A percentile compares a stretch with the other conserved stretches of the same genome.
phyloP scores from a whole-genome alignment of 2,113 vertebrate genomes.

The Mionectes macconnelli region DNA sequence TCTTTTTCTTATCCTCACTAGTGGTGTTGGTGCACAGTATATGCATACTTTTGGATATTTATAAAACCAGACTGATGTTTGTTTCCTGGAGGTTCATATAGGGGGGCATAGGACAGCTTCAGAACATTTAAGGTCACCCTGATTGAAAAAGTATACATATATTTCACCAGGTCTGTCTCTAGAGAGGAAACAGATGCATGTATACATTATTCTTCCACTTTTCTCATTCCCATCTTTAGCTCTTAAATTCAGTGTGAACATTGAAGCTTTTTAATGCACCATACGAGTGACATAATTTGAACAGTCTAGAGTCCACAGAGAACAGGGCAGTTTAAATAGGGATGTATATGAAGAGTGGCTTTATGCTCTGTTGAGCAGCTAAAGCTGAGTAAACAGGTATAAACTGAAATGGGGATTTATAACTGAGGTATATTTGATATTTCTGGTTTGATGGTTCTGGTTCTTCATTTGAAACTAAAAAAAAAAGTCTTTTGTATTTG shows the following conservation, averaged over 20 bases:
- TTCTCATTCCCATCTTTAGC: background rate
- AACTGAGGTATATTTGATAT: background rate
- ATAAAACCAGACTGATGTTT: background rate
- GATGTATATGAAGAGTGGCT: background rate
- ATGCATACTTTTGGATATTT: background rate
- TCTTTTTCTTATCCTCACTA: background rate
- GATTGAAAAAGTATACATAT: background rate
- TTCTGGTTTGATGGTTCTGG: background rate
- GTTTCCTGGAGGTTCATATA: background rate
- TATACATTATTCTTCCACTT: background rate
- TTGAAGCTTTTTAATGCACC: background rate
- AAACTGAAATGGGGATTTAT: background rate
- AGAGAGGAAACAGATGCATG: background rate
- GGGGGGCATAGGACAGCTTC: fast-evolving
- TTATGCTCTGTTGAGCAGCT: background rate
- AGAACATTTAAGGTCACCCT: background rate
- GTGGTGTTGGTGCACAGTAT: background rate
- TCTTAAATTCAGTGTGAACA: background rate
- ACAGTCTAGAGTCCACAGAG: background rate
- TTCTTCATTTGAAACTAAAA: background rate
- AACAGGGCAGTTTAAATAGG: background rate
- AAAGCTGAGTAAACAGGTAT: background rate
- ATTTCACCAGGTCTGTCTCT: background rate
- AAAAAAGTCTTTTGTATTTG: background rate
- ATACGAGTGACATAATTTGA: background rate